Base-by-base conservation (phyloP, 2,888 invertebrate genomes). In the Lasioglossum oenotherae region DNA sequence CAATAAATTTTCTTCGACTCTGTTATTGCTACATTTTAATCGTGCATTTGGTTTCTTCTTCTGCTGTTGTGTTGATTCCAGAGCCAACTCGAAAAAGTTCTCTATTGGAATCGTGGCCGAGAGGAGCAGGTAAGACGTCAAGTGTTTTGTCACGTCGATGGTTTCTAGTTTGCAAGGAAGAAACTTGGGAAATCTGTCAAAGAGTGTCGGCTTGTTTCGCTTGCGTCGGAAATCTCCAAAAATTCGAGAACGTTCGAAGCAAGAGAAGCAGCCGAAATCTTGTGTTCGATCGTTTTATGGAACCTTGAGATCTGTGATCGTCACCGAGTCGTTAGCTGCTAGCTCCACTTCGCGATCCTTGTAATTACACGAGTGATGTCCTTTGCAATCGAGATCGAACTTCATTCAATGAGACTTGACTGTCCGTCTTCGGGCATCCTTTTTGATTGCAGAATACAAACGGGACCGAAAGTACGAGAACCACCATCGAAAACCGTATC, bases 401-500 rank as follows among this genome's bases (percentile, higher is more conserved):
- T 46, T 16, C n/a, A 69, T 53, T 5, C 27, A 19, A 44, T 31
- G 41, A 38, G 16, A 16, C 19, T 49, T 57, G 38, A 82, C 67
- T 53, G 49, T 53, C 74, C 80, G 27, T 14, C n/a, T 73, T 53
- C 67, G 67, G 64, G 57, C 38, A 60, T 64, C 27, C 8, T 35
- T 80, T 38, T 74, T 69, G 27, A n/a, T 87, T 87, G 16, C 87
- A 87, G 82, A 49, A 19, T 14, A 5, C 49, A 44, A 80, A 74
- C 0, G 4, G 14, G 31, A 23, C 10, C 10, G 12, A 19, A 72
- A 67, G 3, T 6, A 4, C 10, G 44, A n/a, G 3, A 4, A 23
- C 14, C 10, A 14, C 23, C n/a, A 74, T 6, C 73, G 53, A 6
- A 92, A 91, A 79, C 91, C 89, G 31, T 93, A 86, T 87, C 91